These are phyloP conservation scores for Loripinus fragilis DNA, from an alignment of 2,888 invertebrate species.

Conservation along the genomic window DNA sequence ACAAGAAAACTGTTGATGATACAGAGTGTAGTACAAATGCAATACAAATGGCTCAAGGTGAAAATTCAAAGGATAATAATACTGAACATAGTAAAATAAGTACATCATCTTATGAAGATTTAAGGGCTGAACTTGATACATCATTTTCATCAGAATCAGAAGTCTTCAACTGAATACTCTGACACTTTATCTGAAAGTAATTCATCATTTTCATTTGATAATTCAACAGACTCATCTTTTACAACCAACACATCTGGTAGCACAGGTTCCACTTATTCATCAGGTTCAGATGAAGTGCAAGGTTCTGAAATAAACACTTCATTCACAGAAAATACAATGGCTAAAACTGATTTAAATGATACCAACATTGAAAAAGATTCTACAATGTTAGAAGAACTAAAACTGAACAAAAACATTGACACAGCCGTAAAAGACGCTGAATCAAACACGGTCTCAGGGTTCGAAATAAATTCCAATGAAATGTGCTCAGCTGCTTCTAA, in stretches of 20 bases:
- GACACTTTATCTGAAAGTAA: conserved; percentile 39
- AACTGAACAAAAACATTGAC: too few relatives aligned
- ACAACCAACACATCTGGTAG: neutral
- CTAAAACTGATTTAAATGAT: too few relatives aligned
- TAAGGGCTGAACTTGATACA: neutral
- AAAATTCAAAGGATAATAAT: too few relatives aligned
- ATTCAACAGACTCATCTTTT: neutral
- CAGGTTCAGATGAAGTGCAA: neutral
- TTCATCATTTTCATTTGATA: neutral
- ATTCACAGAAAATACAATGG: too few relatives aligned
- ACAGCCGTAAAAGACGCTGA: too few relatives aligned
- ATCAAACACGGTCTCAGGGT: too few relatives aligned
- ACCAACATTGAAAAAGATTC: neutral
- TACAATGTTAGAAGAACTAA: neutral
- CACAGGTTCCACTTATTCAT: neutral
- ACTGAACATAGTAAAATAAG: neutral
- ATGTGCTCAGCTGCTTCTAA: too few relatives aligned
- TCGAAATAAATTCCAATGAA: too few relatives aligned
- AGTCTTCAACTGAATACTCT: neutral
- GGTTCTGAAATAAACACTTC: too few relatives aligned
- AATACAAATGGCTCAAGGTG: too few relatives aligned
- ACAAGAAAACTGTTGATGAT: too few relatives aligned
- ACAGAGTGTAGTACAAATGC: too few relatives aligned
- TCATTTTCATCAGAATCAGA: neutral
- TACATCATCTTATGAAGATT: neutral